These are phyloP conservation scores for Condylura cristata DNA, from an alignment of 2,113 vertebrate genomes.

Conservation along the genomic window DNA sequence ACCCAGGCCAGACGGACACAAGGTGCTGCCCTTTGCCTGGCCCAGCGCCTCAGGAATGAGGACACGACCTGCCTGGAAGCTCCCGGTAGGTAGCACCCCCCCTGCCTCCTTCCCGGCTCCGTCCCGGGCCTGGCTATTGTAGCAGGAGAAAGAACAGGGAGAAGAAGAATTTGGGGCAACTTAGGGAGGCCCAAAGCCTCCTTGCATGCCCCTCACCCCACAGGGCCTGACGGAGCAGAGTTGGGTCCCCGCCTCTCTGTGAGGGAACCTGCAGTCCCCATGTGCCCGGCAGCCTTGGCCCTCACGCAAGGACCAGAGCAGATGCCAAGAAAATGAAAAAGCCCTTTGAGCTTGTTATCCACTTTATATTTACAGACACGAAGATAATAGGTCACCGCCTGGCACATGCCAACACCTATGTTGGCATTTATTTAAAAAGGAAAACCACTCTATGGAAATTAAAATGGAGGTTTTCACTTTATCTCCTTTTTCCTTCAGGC, in stretches of 20 bases:
- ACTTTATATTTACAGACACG: not conserved
- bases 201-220: not conserved
- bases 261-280: not conserved
- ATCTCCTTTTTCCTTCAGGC: not conserved
- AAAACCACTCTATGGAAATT: slow-evolving; percentile 5
- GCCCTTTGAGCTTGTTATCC: not conserved
- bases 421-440: not conserved
- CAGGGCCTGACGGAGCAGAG: not conserved
- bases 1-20: not conserved
- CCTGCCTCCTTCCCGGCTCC: not conserved
- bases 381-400: not conserved
- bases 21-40: not conserved
- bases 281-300: not conserved
- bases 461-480: slow-evolving; percentile 9
- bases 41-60: not conserved
- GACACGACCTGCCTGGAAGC: not conserved
- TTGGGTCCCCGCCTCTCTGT: not conserved
- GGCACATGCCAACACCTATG: too few species aligned
- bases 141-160: not conserved
- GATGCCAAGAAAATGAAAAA: not conserved
- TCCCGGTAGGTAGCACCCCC: not conserved
- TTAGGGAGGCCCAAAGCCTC: not conserved
- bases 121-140: not conserved
- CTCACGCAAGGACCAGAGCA: not conserved
- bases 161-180: not conserved